A percentile compares a stretch with the other conserved stretches of the same genome.
Evolutionary conservation across 2,888 invertebrate genomes (phyloP).

Genomic region (Leptinotarsa tumamoca): DNA sequence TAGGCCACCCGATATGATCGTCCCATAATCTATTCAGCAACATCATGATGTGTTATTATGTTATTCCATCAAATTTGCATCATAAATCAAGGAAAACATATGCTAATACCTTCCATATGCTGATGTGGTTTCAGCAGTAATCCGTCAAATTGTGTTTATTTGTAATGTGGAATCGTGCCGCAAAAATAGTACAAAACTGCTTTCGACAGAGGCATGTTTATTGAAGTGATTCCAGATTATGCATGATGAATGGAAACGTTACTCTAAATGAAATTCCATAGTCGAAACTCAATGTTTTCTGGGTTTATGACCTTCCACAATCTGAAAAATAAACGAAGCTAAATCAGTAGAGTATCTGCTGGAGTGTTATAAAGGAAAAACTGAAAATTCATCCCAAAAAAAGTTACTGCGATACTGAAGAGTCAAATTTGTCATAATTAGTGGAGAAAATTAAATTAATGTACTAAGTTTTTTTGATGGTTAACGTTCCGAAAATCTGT

Average conservation of each 20-base stretch:
- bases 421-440: too few relatives aligned
- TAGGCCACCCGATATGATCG: background rate
- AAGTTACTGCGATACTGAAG: too few relatives aligned
- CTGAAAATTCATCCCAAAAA: too few relatives aligned
- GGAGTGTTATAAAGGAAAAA: too few relatives aligned
- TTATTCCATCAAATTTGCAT: conserved; percentile 28
- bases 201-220: conserved; percentile 2
- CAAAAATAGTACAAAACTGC: background rate
- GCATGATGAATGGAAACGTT: background rate
- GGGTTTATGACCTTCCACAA: too few relatives aligned
- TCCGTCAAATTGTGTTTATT: conserved; percentile 27
- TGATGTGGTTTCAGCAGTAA: conserved; percentile 27
- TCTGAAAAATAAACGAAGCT: too few relatives aligned
- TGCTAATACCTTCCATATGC: conserved; percentile 25
- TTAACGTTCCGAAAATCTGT: too few relatives aligned
- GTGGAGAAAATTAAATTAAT: too few relatives aligned
- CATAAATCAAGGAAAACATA: conserved; percentile 35
- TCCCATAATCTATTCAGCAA: conserved; percentile 8
- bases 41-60: conserved; percentile 12
- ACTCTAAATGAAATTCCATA: too few relatives aligned
- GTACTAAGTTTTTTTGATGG: too few relatives aligned
- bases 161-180: conserved; percentile 11
- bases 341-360: too few relatives aligned
- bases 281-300: too few relatives aligned
- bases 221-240: conserved; percentile 8